Evolutionary conservation across 2,113 vertebrate species (phyloP), one percentile per base, ranked within the genome.

Genomic region (Phasianus colchicus): DNA sequence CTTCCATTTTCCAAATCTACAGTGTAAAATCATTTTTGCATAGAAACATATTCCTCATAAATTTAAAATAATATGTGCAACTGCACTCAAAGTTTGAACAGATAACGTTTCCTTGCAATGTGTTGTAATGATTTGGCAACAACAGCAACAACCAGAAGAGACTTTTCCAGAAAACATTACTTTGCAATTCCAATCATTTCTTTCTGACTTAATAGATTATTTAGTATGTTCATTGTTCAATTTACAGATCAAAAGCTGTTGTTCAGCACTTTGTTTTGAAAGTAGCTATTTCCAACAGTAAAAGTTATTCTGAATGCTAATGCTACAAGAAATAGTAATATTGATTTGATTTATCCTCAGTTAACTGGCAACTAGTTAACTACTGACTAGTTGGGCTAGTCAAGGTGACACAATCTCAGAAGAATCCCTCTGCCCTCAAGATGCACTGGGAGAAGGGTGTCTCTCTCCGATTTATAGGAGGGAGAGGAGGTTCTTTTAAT

Each of bases 11-110:
- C 90, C n/a, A 83, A 16, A 40, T 42, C 48, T 73, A 70, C 54
- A 52, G 29, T 19, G n/a, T 58, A 86, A 92, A 93, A 86, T 66
- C 4, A n/a, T 92, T 95, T 92, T 87, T 85, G 42, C 32, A 74
- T 55, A 52, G 64, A 54, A 14, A 82, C 1, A 54, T 69, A 70
- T 52, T 74, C 60, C 54, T 65, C 6, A 38, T 65, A 88, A 74
- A 88, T 58, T 52, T 85, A 66, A 96, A 92, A 65, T 71, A 77
- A 47, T 15, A 7, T 2, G 4, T 73, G 34, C 19, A 91, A 71
- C 36, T 66, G 19, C 52, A 65, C 48, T 29, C n/a, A 61, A 66
- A 74, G 40, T 91, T 88, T 4, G 10, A 84, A 65, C 71, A 70
- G 72, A 60, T 87, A 67, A 76, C 1, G 0, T 92, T 84, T 84